Conservation (phyloP, 2,888 invertebrate genomes). For the Trichopria drosophilae region DNA sequence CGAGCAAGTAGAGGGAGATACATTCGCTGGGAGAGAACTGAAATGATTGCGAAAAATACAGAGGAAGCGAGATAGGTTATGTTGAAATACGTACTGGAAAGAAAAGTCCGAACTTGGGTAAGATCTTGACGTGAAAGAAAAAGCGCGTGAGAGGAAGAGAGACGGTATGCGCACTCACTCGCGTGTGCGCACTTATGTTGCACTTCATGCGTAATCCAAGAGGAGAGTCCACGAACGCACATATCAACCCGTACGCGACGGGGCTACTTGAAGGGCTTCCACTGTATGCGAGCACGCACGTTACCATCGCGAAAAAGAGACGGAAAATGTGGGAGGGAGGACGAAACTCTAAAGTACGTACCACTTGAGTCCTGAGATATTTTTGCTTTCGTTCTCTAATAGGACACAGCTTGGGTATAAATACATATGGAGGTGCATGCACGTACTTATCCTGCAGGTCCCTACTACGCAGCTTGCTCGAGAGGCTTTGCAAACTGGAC, state of each 20-base stretch:
- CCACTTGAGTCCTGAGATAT: slow-evolving; percentile 1
- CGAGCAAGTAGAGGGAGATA: slow-evolving; percentile 1
- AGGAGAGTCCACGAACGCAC: slow-evolving; percentile 32
- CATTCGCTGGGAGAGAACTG: slow-evolving; percentile 7
- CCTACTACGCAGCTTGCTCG: too few relatives aligned
- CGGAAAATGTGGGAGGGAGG: slow-evolving; percentile 20
- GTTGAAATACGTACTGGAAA: too few relatives aligned
- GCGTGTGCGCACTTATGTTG: slow-evolving; percentile 34
- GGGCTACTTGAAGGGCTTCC: slow-evolving; percentile 57
- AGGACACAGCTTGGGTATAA: too few relatives aligned
- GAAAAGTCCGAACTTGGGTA: background rate
- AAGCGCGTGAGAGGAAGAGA: background rate
- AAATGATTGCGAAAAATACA: slow-evolving; percentile 4
- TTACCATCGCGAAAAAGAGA: slow-evolving; percentile 32
- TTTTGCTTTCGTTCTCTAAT: too few relatives aligned
- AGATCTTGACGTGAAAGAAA: too few relatives aligned
- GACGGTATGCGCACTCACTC: slow-evolving; percentile 11
- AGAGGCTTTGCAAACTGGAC: too few relatives aligned
- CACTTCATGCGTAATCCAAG: slow-evolving; percentile 38
- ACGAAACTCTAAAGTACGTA: too few relatives aligned
- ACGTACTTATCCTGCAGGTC: too few relatives aligned
- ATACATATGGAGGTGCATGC: too few relatives aligned
- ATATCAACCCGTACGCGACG: slow-evolving; percentile 32
- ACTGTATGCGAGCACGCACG: slow-evolving; percentile 54
- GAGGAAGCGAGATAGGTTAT: slow-evolving; percentile 2